phyloP scores from a whole-genome alignment of 2,113 vertebrate species.

The Poeciliopsis occidentalis region DNA sequence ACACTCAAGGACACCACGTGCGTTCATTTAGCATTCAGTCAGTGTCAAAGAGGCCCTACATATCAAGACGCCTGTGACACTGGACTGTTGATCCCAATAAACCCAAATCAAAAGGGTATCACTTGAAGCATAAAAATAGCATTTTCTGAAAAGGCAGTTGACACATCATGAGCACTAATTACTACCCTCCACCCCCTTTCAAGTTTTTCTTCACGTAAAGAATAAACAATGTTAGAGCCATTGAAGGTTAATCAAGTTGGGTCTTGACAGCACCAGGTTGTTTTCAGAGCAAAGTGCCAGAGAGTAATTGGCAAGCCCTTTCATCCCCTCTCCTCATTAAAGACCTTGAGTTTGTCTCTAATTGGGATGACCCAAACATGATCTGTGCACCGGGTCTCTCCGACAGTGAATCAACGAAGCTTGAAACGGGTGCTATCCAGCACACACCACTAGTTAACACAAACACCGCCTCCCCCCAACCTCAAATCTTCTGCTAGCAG shows the following conservation, averaged over 20 bases:
- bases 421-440: constrained; percentile 32
- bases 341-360: constrained; percentile 52
- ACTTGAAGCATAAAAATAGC: background rate
- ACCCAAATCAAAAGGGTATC: constrained; percentile 1
- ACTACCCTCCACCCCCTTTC: background rate
- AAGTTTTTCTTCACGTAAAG: constrained; percentile 2
- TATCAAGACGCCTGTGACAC: background rate
- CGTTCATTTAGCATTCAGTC: background rate
- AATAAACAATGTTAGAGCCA: constrained; percentile 32
- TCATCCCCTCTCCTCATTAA: constrained; percentile 61
- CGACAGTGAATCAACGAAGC: constrained; percentile 48
- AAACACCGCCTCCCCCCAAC: background rate
- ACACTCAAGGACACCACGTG: too few species aligned
- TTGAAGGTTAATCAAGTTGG: constrained; percentile 46
- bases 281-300: constrained; percentile 37
- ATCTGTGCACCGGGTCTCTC: constrained; percentile 44
- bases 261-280: constrained; percentile 33
- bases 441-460: constrained; percentile 29
- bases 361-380: constrained; percentile 49
- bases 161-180: constrained; percentile 27
- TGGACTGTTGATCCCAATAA: constrained; percentile 22
- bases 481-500: background rate
- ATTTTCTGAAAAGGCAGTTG: constrained; percentile 2
- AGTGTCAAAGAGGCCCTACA: background rate
- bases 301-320: constrained; percentile 57